Evolutionary conservation across 2,113 vertebrate species (phyloP).

Genomic region (Cromileptes altivelis): DNA sequence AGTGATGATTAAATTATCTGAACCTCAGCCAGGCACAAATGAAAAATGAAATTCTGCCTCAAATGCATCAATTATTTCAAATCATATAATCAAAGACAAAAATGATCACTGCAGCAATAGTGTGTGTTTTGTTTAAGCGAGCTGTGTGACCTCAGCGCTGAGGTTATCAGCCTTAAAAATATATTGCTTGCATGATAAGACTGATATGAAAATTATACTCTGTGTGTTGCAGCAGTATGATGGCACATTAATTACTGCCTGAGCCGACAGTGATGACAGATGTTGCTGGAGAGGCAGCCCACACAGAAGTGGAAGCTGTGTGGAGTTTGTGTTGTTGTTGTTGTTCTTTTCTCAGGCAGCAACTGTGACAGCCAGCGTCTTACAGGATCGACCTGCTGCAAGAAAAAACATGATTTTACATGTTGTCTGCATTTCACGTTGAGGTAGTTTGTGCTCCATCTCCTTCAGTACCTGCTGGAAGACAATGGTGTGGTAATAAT

Average conservation of each 20-base stretch:
- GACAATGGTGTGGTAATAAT: not conserved
- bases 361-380: not conserved
- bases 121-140: not conserved
- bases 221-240: not conserved
- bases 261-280: not conserved
- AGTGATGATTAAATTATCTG: not conserved
- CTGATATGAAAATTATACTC: constrained; percentile 3
- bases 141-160: not conserved
- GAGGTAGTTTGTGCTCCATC: not conserved
- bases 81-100: not conserved
- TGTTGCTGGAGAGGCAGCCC: constrained; percentile 11
- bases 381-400: not conserved
- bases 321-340: not conserved
- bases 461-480: not conserved
- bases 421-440: not conserved
- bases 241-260: constrained; percentile 16
- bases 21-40: not conserved
- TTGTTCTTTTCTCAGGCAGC: not conserved
- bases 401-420: not conserved
- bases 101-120: not conserved
- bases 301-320: not conserved
- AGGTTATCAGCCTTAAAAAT: not conserved
- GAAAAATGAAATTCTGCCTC: not conserved
- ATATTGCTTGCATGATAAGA: not conserved
- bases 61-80: not conserved